A percentile compares a stretch with the other conserved stretches of the same genome.
These are phyloP conservation scores for Psilopogon haemacephalus DNA, from an alignment of 2,113 vertebrate species.

Conservation along the genomic window DNA sequence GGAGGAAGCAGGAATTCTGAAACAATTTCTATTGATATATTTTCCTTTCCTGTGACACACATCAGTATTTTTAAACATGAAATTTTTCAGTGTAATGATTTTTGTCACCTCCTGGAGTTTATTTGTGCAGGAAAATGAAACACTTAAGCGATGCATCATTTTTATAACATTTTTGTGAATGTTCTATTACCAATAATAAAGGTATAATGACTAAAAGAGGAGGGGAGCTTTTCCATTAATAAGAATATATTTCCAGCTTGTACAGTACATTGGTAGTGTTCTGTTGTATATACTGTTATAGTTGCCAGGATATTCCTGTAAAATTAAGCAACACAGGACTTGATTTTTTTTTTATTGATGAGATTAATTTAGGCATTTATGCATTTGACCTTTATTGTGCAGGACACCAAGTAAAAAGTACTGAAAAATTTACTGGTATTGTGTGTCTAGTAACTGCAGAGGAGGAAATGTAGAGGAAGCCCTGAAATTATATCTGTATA, in stretches of 20 bases:
- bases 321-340: not conserved
- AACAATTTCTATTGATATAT: not conserved
- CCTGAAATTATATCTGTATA: not conserved
- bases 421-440: not conserved
- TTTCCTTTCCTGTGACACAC: not conserved
- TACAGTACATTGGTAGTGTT: not conserved
- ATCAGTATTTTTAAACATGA: not conserved
- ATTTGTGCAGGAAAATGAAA: not conserved
- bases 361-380: not conserved
- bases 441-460: not conserved
- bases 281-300: not conserved
- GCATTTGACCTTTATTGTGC: not conserved
- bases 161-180: not conserved
- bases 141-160: accelerated
- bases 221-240: accelerated
- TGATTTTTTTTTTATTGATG: not conserved
- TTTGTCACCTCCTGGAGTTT: not conserved
- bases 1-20: not conserved
- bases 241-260: not conserved
- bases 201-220: not conserved
- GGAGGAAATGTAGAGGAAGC: not conserved
- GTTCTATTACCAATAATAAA: not conserved
- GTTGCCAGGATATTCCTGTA: not conserved
- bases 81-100: not conserved
- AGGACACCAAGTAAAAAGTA: not conserved